These are phyloP conservation scores for Conopomorpha cramerella DNA, from an alignment of 1,140 invertebrate genomes.

Conservation along the genomic window DNA sequence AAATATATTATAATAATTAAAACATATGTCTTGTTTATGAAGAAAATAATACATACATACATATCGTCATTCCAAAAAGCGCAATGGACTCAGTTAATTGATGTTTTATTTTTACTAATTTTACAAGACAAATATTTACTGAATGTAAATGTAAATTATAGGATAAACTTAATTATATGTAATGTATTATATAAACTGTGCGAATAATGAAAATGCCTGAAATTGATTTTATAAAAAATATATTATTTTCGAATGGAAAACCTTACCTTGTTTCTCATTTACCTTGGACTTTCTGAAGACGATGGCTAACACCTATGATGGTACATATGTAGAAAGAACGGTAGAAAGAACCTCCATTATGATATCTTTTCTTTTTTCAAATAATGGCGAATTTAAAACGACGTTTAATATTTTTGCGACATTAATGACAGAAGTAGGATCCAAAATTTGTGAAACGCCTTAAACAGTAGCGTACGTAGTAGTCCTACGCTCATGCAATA, in stretches of 20 bases:
- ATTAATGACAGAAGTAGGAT: too few species aligned
- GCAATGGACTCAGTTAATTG: neutral
- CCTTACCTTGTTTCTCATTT: slow-evolving; percentile 24
- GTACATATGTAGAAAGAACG: too few species aligned
- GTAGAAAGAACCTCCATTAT: too few species aligned
- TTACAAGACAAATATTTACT: neutral
- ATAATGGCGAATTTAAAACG: too few species aligned
- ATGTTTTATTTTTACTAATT: neutral
- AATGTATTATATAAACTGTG: slow-evolving; percentile 51
- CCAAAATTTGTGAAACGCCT: too few species aligned
- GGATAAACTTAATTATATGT: slow-evolving; percentile 22
- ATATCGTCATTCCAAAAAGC: too few species aligned
- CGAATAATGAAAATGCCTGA: slow-evolving; percentile 47
- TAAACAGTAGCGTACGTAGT: too few species aligned
- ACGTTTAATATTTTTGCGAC: too few species aligned
- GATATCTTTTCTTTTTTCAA: too few species aligned
- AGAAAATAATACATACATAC: neutral
- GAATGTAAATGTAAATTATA: slow-evolving; percentile 12
- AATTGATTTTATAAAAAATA: slow-evolving; percentile 59
- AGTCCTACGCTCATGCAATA: too few species aligned
- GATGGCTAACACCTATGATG: neutral
- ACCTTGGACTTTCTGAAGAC: neutral
- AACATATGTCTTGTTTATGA: neutral
- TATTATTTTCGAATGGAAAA: slow-evolving; percentile 54
- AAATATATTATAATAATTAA: neutral